Evolutionary conservation across 2,797 vertebrate species (phyloP).

Genomic region (Agapornis canus): DNA sequence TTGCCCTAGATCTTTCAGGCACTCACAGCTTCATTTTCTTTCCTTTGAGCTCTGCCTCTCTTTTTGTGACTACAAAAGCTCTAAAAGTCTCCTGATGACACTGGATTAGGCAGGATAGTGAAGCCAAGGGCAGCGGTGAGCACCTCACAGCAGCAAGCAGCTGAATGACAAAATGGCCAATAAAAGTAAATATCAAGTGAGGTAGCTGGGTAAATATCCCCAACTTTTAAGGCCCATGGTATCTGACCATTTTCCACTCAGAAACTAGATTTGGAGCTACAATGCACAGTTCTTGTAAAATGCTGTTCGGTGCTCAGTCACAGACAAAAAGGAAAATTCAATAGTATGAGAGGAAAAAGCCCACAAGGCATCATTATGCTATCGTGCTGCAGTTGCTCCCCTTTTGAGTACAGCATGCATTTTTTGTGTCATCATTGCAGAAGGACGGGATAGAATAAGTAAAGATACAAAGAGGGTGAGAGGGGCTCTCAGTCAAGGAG

Average conservation of each 20-base stretch:
- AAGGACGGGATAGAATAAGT: neutral
- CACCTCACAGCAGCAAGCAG: neutral
- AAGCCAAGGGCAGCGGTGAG: neutral
- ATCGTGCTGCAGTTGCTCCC: neutral
- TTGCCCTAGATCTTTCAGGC: neutral
- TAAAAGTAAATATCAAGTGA: neutral
- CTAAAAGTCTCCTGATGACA: neutral
- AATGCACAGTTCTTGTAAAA: neutral
- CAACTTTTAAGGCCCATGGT: neutral
- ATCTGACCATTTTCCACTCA: neutral
- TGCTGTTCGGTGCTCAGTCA: neutral
- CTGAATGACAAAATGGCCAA: neutral
- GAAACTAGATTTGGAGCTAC: neutral
- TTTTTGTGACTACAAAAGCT: neutral
- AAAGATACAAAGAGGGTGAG: fast-evolving
- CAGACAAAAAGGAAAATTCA: neutral
- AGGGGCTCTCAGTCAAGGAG: neutral
- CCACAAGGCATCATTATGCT: neutral
- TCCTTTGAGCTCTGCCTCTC: neutral
- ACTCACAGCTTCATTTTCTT: neutral
- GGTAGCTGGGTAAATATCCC: neutral
- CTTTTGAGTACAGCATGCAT: neutral
- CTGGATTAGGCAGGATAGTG: neutral
- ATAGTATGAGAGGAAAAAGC: neutral
- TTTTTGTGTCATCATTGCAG: neutral